A percentile compares a stretch with the other conserved stretches of the same genome.
phyloP scores from a whole-genome alignment of 2,113 vertebrate species.

The Zosterops japonicus region DNA sequence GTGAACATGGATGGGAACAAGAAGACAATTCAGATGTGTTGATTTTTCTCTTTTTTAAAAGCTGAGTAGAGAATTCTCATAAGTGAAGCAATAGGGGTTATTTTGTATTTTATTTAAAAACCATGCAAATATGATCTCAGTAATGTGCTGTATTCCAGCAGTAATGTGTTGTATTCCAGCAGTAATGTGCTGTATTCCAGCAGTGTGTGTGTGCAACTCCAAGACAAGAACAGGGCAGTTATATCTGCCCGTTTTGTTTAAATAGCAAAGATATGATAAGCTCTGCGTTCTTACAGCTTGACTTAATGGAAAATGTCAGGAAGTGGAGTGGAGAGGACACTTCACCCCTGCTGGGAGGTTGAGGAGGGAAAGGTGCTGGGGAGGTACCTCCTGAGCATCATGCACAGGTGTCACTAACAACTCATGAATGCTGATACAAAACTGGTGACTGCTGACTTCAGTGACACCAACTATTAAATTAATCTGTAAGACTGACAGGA shows the following conservation, averaged over 20 bases:
- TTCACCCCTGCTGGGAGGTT: background rate
- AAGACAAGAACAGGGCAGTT: background rate
- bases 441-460: background rate
- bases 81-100: background rate
- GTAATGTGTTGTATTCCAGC: background rate
- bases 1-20: background rate
- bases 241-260: background rate
- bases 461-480: background rate
- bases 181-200: background rate
- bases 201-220: background rate
- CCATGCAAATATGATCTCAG: background rate
- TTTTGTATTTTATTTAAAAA: background rate
- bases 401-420: background rate
- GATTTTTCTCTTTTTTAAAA: background rate
- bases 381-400: background rate
- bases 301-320: background rate
- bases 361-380: background rate
- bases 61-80: background rate
- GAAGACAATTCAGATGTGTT: background rate
- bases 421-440: background rate
- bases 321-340: background rate
- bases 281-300: background rate
- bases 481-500: background rate
- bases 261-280: background rate
- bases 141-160: background rate